Percentiles rank a stretch among this genome's conserved stretches.
Evolutionary conservation across 2,797 vertebrate genomes (phyloP).

Genomic region (Streptopelia turtur): DNA sequence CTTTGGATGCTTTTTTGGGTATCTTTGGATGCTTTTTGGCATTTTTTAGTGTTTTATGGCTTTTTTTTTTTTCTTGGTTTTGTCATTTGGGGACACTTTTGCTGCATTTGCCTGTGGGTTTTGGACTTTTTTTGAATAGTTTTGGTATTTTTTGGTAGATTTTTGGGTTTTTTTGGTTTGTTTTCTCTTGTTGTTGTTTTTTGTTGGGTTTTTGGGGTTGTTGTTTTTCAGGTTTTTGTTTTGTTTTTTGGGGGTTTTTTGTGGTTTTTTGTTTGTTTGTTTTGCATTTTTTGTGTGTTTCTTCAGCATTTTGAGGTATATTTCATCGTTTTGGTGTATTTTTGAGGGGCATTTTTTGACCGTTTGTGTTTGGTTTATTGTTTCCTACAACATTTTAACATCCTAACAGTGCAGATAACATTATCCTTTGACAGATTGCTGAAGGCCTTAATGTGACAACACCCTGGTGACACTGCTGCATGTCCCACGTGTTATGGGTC

Average conservation of each 20-base stretch:
- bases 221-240: too few relatives aligned
- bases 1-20: background rate
- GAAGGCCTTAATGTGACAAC: background rate
- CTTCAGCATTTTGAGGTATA: background rate
- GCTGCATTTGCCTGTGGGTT: too few relatives aligned
- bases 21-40: background rate
- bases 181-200: too few relatives aligned
- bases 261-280: background rate
- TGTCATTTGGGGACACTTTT: background rate
- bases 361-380: background rate
- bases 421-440: background rate
- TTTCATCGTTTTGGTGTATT: background rate
- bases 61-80: background rate
- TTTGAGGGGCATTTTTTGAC: background rate
- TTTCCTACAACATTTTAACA: background rate
- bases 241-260: too few relatives aligned
- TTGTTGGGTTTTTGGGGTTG: background rate
- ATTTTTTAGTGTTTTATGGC: background rate
- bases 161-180: too few relatives aligned
- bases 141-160: background rate
- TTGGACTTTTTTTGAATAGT: background rate
- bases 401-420: background rate
- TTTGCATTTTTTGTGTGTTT: background rate
- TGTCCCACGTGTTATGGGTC: fast-evolving
- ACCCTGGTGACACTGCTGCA: background rate